phyloP scores from a whole-genome alignment of 2,888 invertebrate species.

The Mesochorus sp. region DNA sequence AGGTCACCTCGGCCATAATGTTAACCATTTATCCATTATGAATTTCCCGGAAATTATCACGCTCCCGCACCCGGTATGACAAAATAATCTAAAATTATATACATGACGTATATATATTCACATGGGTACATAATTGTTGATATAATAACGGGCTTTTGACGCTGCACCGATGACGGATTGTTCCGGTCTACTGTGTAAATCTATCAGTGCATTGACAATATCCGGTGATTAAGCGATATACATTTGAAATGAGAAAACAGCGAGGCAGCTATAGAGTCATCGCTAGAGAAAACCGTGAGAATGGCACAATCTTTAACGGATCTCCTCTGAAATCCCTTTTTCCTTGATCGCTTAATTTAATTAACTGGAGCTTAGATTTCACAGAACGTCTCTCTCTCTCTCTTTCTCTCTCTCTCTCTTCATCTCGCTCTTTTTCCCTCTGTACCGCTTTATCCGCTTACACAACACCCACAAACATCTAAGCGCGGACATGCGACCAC shows the following conservation, averaged over 20 bases:
- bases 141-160: neutral
- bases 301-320: conserved; percentile 48
- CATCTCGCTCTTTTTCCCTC: neutral
- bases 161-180: neutral
- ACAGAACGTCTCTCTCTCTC: conserved; percentile 7
- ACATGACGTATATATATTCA: neutral
- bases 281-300: neutral
- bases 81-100: conserved; percentile 22
- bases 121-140: neutral
- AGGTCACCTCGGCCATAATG: conserved; percentile 35
- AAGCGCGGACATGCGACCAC: too few relatives aligned
- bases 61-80: neutral
- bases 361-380: conserved; percentile 47
- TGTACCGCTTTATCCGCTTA: too few relatives aligned
- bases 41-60: conserved; percentile 38
- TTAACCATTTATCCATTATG: conserved; percentile 46
- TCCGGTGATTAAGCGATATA: too few relatives aligned
- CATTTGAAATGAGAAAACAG: neutral
- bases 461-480: conserved; percentile 6
- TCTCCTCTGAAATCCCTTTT: conserved; percentile 37
- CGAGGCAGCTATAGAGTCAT: neutral
- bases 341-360: conserved; percentile 58
- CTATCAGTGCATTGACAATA: neutral
- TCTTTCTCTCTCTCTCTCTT: neutral
- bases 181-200: neutral